Evolutionary conservation across 2,113 vertebrate species (phyloP).

Genomic region (Podilymbus podiceps): DNA sequence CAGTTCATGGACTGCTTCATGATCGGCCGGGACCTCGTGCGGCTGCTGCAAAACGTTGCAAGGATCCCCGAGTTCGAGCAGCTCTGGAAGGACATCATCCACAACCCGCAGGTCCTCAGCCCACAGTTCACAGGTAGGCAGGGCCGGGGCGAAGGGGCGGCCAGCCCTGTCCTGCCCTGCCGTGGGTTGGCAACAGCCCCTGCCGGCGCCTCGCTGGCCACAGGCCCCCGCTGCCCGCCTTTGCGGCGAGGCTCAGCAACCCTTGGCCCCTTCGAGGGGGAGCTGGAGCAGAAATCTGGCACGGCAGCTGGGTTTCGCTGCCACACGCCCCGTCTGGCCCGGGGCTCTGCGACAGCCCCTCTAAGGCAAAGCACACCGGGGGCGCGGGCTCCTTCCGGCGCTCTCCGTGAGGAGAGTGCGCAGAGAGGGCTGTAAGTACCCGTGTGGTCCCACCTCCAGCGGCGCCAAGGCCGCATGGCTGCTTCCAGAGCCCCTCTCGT

Average conservation of each 20-base stretch:
- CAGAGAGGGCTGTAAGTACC: neutral
- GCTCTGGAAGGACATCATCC: slow-evolving; percentile 93
- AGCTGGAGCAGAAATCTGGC: neutral
- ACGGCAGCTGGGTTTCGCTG: neutral
- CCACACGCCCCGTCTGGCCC: neutral
- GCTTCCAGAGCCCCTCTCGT: neutral
- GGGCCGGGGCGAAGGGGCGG: neutral
- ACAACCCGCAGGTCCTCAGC: slow-evolving; percentile 89
- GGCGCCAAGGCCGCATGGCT: neutral
- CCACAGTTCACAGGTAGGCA: slow-evolving; percentile 91
- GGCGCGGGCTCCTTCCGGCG: neutral
- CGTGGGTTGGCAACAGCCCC: neutral
- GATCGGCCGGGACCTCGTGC: slow-evolving; percentile 93
- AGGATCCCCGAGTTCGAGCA: slow-evolving; percentile 94
- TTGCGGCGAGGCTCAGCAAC: rapidly evolving
- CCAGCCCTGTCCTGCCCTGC: neutral
- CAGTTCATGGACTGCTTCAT: slow-evolving; percentile 94
- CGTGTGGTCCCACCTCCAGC: neutral
- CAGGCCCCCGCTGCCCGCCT: rapidly evolving
- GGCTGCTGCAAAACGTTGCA: slow-evolving; percentile 93
- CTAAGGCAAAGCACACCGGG: too few species aligned
- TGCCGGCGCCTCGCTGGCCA: neutral
- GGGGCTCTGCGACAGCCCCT: too few species aligned
- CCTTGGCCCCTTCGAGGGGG: rapidly evolving
- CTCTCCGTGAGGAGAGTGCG: neutral